Evolutionary conservation across 2,113 vertebrate genomes (phyloP), one percentile per base, ranked within the genome.

Genomic region (Leptodactylus fuscus): DNA sequence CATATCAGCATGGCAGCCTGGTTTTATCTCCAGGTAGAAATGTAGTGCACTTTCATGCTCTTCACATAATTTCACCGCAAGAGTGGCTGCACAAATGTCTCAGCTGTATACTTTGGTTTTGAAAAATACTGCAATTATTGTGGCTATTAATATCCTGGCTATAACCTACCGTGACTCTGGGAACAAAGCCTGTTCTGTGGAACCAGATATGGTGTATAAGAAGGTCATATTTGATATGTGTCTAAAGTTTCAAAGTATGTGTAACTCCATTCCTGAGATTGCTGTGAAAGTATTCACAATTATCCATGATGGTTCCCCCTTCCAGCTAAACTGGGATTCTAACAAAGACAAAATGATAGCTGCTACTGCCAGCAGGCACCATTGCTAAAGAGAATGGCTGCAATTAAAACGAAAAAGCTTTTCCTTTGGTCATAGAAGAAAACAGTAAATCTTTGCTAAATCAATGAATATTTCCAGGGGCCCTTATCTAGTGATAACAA

Each of bases 281-380:
- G 84, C 84, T 60, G 38, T 73, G 51, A 86, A 86, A 58, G 77
- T 73, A 81, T 86, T 86, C 76, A 81, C 84, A 86, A 80, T 81
- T 81, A 86, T 73, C 77, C 76, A 58, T 73, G 77, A 73, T 81
- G 77, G 5, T 73, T 86, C 84, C 58, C 24, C 62, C 83, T 85
- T 85, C 83, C 15, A 85, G 83, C 83, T 80, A 85, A 85, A 85
- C 69, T 86, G 76, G 49, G 38, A 71, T n/a, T 81, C 67, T 86
- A 81, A 85, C 75, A 85, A 85, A 86, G 84, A 81, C 84, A 86
- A 73, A 86, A 86, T 86, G 76, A 81, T 71, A 81, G 76, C 84
- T 44, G 62, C 46, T 27, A 49, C 74, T 85, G 75, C 83, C 75
- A 79, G 83, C 83, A 85, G 75, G 48, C 60, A 79, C 83, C 71